Percentiles rank a stretch among this genome's conserved stretches.
Conservation (phyloP, 37 sponge, comb jelly and placozoan species). For the Spongilla lacustris region DNA sequence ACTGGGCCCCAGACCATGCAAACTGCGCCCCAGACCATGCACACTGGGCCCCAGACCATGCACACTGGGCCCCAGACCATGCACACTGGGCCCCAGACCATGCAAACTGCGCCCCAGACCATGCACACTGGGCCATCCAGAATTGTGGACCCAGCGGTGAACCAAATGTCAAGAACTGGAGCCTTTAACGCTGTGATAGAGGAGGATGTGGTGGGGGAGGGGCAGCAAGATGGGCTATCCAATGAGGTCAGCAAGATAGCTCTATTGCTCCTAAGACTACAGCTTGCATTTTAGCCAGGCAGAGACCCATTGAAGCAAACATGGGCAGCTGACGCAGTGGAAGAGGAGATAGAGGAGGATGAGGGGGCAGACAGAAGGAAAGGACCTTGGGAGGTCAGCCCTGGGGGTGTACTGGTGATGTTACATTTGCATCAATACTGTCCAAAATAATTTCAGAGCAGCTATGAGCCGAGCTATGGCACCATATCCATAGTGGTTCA, state of each 20-base stretch:
- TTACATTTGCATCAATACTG: neutral
- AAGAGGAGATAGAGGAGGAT: constrained; percentile 22
- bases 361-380: neutral
- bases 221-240: neutral
- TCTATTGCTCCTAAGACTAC: neutral
- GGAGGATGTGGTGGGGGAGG: neutral
- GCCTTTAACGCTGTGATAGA: neutral
- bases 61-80: too few relatives aligned
- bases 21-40: too few relatives aligned
- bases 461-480: neutral
- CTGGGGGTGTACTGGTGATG: neutral
- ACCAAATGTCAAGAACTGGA: neutral
- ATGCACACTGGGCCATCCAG: neutral
- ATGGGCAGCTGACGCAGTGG: neutral
- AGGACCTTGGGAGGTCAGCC: neutral
- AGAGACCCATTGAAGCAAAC: neutral
- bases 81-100: too few relatives aligned
- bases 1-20: too few relatives aligned
- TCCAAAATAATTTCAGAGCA: neutral
- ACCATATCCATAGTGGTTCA: neutral
- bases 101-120: too few relatives aligned
- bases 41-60: too few relatives aligned
- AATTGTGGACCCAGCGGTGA: neutral
- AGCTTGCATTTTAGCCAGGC: neutral
- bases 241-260: neutral